Base-by-base conservation (phyloP, 2,888 invertebrate species). In the Folsomia manolachei region DNA sequence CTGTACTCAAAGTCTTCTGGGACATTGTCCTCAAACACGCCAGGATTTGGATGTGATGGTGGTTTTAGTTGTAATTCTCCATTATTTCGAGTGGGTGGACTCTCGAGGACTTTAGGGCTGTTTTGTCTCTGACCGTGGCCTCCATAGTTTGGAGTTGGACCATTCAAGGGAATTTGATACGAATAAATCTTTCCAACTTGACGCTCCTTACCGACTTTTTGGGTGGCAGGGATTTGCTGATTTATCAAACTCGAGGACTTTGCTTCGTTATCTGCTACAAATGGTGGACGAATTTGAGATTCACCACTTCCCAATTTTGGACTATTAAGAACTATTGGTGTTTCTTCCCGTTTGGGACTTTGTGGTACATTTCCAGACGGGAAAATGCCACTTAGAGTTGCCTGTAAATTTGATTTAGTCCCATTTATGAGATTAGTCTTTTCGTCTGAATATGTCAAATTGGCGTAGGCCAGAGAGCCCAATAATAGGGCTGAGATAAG, bases 331-430 rank as follows among this genome's bases (percentile, higher is more conserved):
- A 56, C 7, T 51, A 18, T 18, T 51, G 51, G 51, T 51, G 9
- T 51, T 9, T 18, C 18, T 11, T 51, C 51, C 19, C n/a, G 11
- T 56, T 7, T 19, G 4, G 67, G 67, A 24, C n/a, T 26, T 19
- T 27, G n/a, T 19, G 65, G 65, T 2, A 66, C 19, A 21, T 52
- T 66, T 66, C 24, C 65, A 27, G 51, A 19, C 14, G 65, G 65
- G n/a, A 64, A 64, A 4, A 23, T 27, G 18, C 11, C 64, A 64
- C 64, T 64, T 27, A 64, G n/a, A n/a, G 23, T 14, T 7, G 27
- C 27, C 11, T 19, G 19, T 39, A 39, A 27, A 64, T 18, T 39
- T 39, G 39, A 14, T 39, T 39, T 39, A 14, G 7, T 39, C 27
- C 11, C 25, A 14, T 62, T 62, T 18, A 9, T 9, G 7, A 21